Evolutionary conservation across 2,888 invertebrate species (phyloP).

Genomic region (Tenthredo amoena): DNA sequence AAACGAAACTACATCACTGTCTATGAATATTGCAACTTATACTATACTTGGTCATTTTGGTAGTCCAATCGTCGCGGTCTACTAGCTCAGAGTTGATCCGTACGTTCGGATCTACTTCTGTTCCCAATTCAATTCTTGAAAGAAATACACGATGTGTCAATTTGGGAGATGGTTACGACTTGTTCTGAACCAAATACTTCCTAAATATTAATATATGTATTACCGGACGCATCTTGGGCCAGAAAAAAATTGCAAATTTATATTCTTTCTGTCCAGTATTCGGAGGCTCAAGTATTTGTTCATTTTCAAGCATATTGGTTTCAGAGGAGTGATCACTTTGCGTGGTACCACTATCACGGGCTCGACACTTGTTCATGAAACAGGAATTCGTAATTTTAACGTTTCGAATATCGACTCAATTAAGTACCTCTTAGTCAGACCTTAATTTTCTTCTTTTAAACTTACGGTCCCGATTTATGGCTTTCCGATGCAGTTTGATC

Average conservation of each 20-base stretch:
- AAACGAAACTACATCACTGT: neutral
- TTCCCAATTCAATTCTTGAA: constrained; percentile 66
- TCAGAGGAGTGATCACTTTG: constrained; percentile 54
- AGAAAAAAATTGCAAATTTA: constrained; percentile 62
- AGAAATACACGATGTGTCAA: constrained; percentile 10
- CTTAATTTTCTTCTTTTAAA: neutral
- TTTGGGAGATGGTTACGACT: neutral
- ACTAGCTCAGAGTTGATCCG: constrained; percentile 57
- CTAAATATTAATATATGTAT: neutral
- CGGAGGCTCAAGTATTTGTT: constrained; percentile 63
- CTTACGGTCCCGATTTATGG: neutral
- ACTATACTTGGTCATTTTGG: constrained; percentile 50
- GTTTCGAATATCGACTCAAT: neutral
- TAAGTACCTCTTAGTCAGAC: neutral
- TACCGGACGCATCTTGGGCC: constrained; percentile 62
- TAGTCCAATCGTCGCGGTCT: constrained; percentile 56
- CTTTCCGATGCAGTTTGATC: neutral
- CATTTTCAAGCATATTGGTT: constrained; percentile 64
- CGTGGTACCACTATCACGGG: neutral
- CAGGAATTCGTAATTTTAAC: neutral
- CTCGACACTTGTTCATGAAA: constrained; percentile 1
- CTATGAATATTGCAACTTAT: neutral
- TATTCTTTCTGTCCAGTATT: constrained; percentile 62
- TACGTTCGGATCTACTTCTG: constrained; percentile 61
- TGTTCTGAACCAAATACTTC: neutral